phyloP scores from a whole-genome alignment of 2,797 vertebrate genomes.

The Myiothlypis chrysogaster region DNA sequence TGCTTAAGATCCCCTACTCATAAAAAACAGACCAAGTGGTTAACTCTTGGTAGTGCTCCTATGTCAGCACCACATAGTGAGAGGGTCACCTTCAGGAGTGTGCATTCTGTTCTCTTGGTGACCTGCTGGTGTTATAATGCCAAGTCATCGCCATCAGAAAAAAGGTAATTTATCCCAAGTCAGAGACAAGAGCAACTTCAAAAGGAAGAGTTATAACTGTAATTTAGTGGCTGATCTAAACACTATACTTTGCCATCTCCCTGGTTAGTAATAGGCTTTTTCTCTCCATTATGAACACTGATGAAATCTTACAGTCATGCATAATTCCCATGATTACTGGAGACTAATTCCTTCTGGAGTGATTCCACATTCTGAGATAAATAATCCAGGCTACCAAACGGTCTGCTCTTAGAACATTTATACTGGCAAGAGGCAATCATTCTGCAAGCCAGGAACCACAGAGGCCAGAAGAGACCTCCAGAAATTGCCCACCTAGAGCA shows the following conservation, averaged over 20 bases:
- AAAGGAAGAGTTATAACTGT: neutral
- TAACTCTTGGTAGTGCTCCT: neutral
- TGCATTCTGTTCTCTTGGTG: neutral
- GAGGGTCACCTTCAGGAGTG: accelerated
- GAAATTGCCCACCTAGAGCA: neutral
- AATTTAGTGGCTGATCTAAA: neutral
- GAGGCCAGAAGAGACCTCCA: neutral
- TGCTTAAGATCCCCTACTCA: neutral
- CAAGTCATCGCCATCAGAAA: neutral
- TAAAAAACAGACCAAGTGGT: neutral
- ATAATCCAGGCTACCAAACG: neutral
- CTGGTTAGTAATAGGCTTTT: neutral
- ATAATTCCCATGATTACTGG: neutral
- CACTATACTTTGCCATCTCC: neutral
- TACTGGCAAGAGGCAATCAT: neutral
- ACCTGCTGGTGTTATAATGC: accelerated
- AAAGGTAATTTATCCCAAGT: neutral
- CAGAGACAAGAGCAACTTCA: neutral
- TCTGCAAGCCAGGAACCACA: neutral
- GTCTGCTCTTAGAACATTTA: neutral
- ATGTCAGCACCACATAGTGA: accelerated
- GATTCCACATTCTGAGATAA: neutral
- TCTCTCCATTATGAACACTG: neutral
- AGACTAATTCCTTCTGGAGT: neutral
- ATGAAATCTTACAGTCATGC: neutral